Evolutionary conservation across 2,797 vertebrate genomes (phyloP).

Genomic region (Falco berigora): DNA sequence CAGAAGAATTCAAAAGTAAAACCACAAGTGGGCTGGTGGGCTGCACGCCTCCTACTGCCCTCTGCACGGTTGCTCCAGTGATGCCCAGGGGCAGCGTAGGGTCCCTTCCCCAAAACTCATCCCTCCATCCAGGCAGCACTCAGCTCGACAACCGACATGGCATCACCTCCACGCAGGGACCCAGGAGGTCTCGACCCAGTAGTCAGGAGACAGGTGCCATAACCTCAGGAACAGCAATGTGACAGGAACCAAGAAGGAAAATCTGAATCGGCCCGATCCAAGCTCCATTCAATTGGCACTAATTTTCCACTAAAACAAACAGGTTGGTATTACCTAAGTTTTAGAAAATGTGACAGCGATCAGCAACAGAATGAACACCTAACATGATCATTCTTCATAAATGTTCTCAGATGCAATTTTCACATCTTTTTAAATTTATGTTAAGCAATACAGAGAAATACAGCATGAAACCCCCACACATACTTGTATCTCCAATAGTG

Average conservation of each 20-base stretch:
- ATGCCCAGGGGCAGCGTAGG: rapidly evolving
- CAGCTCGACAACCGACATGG: not conserved
- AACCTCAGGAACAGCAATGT: not conserved
- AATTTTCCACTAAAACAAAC: not conserved
- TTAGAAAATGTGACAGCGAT: not conserved
- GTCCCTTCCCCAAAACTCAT: not conserved
- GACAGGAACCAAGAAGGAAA: not conserved
- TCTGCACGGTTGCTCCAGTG: not conserved
- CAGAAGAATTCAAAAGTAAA: not conserved
- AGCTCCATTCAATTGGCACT: not conserved
- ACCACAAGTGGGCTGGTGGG: rapidly evolving
- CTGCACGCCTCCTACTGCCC: not conserved
- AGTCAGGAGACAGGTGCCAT: not conserved
- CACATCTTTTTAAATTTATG: not conserved
- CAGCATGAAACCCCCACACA: not conserved
- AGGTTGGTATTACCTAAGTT: not conserved
- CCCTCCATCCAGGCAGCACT: not conserved
- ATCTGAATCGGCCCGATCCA: not conserved
- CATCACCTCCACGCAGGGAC: rapidly evolving
- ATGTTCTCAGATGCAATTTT: not conserved
- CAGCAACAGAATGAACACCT: not conserved
- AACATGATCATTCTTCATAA: not conserved
- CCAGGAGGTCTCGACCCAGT: not conserved
- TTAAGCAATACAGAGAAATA: not conserved
- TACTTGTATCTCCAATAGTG: not conserved